phyloP scores from a whole-genome alignment of 2,113 vertebrate species.

The Oryctolagus cuniculus region mOryCun1.1 NC_091435.1:122725001-122725500 shows the following conservation, averaged over 20 bases:
- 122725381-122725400: constrained; percentile 86
- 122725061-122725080: not conserved
- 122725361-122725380: constrained; percentile 84
- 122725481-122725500: constrained; percentile 79
- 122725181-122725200: constrained; percentile 41
- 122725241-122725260: constrained; percentile 77
- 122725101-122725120: constrained; percentile 18
- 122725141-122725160: constrained; percentile 24
- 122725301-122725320: constrained; percentile 83
- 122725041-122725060: not conserved
- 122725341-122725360: constrained; percentile 76
- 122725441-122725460: constrained; percentile 80
- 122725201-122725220: constrained; percentile 60
- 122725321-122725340: constrained; percentile 80
- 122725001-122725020: constrained; percentile 34
- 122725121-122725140: constrained; percentile 20
- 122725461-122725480: constrained; percentile 76
- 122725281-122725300: constrained; percentile 75
- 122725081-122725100: not conserved
- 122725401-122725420: constrained; percentile 82
- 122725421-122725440: constrained; percentile 82
- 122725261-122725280: constrained; percentile 82
- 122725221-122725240: constrained; percentile 49
- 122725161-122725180: constrained; percentile 9
- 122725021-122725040: constrained; percentile 36